A percentile compares a stretch with the other conserved stretches of the same genome.
Conservation (phyloP, 1,140 invertebrate species). For the Drosophila obscura region DNA sequence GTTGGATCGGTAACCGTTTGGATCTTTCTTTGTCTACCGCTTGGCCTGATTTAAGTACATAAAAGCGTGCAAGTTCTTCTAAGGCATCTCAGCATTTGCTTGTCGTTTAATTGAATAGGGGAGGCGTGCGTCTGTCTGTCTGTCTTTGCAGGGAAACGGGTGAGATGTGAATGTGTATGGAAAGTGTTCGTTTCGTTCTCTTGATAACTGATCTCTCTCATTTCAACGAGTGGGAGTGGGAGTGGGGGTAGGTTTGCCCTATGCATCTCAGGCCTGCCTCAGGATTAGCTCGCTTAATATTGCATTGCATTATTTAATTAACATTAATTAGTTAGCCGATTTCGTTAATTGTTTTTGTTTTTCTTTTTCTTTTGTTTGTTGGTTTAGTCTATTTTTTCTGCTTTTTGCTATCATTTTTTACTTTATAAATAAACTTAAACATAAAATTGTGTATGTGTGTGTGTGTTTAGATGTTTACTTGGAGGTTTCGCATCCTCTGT, state of each 20-base stretch:
- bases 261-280: slow-evolving; percentile 40
- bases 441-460: slow-evolving; percentile 76
- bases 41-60: slow-evolving; percentile 50
- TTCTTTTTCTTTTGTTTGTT: not conserved
- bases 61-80: slow-evolving; percentile 6
- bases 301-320: slow-evolving; percentile 56
- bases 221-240: slow-evolving; percentile 25
- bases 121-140: too few relatives aligned
- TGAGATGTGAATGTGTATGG: too few relatives aligned
- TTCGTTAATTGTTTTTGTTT: slow-evolving; percentile 53
- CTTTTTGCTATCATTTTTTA: slow-evolving; percentile 79
- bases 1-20: slow-evolving; percentile 19
- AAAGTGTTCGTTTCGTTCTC: slow-evolving; percentile 8
- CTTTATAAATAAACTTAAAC: slow-evolving; percentile 83
- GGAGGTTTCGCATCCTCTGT: slow-evolving; percentile 23
- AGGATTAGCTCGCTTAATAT: slow-evolving; percentile 61
- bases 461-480: slow-evolving; percentile 27
- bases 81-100: slow-evolving; percentile 5
- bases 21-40: slow-evolving; percentile 23
- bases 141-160: too few relatives aligned
- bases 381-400: slow-evolving; percentile 77
- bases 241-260: too few relatives aligned
- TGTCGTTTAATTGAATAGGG: not conserved
- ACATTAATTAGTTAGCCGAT: slow-evolving; percentile 69
- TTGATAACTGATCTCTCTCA: slow-evolving; percentile 38